Conservation (phyloP, 2,113 vertebrate genomes). For the Chitala chitala region DNA sequence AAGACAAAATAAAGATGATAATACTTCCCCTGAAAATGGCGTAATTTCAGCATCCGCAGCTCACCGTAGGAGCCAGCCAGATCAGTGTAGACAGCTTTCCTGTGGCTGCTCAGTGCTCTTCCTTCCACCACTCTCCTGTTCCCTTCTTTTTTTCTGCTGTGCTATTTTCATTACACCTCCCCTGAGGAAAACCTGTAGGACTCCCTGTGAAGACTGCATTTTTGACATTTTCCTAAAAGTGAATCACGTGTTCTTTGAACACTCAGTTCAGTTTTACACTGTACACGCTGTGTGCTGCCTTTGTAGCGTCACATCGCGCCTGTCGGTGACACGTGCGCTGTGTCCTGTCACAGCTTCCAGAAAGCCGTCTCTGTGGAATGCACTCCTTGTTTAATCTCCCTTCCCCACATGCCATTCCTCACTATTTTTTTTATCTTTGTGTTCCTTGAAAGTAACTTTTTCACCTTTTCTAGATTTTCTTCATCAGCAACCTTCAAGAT, state of each 20-base stretch:
- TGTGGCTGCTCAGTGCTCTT: too few relatives aligned
- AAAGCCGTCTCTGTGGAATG: neutral
- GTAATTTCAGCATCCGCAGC: too few relatives aligned
- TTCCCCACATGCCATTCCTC: neutral
- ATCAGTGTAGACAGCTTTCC: too few relatives aligned
- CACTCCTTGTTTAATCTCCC: neutral
- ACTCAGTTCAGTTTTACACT: neutral
- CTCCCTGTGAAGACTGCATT: neutral
- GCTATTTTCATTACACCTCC: neutral
- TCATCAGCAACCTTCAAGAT: neutral
- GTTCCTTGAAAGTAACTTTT: neutral
- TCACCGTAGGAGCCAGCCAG: too few relatives aligned
- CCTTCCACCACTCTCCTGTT: neutral
- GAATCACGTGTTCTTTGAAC: neutral
- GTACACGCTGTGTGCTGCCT: neutral
- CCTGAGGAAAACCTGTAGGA: too few relatives aligned
- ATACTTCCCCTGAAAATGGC: too few relatives aligned
- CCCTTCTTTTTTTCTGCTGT: neutral
- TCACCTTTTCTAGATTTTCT: neutral
- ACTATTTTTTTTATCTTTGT: neutral
- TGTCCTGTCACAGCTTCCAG: neutral
- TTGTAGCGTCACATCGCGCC: neutral
- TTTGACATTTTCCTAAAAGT: neutral
- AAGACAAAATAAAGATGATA: too few relatives aligned
- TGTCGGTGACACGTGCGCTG: neutral